Evolutionary conservation across 2,888 invertebrate genomes (phyloP), one percentile per base, ranked within the genome.

Genomic region (Pristionchus fissidentatus): DNA sequence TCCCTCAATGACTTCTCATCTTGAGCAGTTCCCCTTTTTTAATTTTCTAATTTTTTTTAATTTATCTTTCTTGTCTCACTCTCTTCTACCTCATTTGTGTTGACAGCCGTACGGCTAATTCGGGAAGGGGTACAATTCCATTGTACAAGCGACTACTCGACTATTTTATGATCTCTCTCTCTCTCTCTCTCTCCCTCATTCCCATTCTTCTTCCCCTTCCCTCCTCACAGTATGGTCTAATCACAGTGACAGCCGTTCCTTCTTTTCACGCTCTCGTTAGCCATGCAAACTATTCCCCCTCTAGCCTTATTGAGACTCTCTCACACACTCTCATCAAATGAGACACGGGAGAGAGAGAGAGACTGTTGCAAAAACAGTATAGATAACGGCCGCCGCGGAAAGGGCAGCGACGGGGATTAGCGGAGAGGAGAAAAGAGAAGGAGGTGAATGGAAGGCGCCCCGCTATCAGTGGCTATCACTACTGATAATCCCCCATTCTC

Each of bases 161-260:
- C n/a, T 26, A 26, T n/a, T 57, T 26, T 26, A 26, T n/a, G n/a
- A 22, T 26, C 57, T 10, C 52, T 8, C 13, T 66, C n/a, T 35
- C 32, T 62, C 73, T 19, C 26, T 73, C 73, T 26, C 73, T 43
- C 43, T 32, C 4, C 46, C 46, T 49, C 75, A 19, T 77, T 5
- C 26, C 38, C 15, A n/a, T 29, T 43, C 29, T 22, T 15, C 29
- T 19, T n/a, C n/a, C 43, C 29, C 75, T 32, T 77, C 49, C 32
- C 32, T 49, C 7, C 49, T 49, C 32, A 77, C 32, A 49, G 75
- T 77, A 77, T 77, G 75, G 75, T 77, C 75, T 77, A 77, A 77
- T 77, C 75, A 77, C 46, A 70, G 70, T 70, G 49, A 77, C 75
- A 77, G 49, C 75, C 75, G 75, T 77, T 77, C 75, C 75, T n/a